phyloP scores from a whole-genome alignment of 2,888 invertebrate genomes.

The Orthonevra nobilis region DNA sequence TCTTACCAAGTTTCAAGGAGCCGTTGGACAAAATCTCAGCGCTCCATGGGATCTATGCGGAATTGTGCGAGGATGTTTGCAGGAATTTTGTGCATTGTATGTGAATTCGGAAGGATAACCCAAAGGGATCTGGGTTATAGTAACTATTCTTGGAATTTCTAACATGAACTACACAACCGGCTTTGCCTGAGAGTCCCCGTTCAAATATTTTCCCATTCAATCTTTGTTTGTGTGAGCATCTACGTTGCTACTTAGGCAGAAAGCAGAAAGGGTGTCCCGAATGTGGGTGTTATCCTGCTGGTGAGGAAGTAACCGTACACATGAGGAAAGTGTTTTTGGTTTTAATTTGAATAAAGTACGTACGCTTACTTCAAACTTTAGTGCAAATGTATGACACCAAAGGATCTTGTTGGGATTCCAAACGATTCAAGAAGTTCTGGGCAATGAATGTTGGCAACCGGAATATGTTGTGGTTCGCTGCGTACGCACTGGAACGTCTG shows the following conservation, averaged over 20 bases:
- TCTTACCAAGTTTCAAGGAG: not conserved
- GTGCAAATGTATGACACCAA: conserved; percentile 2
- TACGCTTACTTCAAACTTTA: conserved; percentile 16
- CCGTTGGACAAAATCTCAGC: conserved; percentile 21
- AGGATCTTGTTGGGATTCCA: conserved; percentile 4
- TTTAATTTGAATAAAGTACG: conserved; percentile 28
- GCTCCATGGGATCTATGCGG: conserved; percentile 35
- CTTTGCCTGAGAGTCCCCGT: conserved; percentile 16
- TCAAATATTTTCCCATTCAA: not conserved
- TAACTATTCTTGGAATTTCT: conserved; percentile 32
- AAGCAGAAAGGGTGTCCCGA: not conserved
- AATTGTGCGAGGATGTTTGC: too few species aligned
- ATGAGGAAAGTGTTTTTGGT: not conserved
- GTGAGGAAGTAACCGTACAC: not conserved
- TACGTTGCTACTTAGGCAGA: not conserved
- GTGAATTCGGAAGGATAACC: conserved; percentile 5
- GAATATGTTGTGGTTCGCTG: not conserved
- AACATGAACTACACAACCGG: conserved; percentile 6
- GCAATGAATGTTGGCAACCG: not conserved
- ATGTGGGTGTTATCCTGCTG: conserved; percentile 1
- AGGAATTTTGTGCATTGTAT: conserved; percentile 18
- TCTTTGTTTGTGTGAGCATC: not conserved
- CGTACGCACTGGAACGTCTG: too few species aligned
- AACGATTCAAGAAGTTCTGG: conserved; percentile 6
- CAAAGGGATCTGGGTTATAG: not conserved